These are phyloP conservation scores for Mustelus asterias DNA, from an alignment of 2,113 vertebrate species.

Conservation along the genomic window DNA sequence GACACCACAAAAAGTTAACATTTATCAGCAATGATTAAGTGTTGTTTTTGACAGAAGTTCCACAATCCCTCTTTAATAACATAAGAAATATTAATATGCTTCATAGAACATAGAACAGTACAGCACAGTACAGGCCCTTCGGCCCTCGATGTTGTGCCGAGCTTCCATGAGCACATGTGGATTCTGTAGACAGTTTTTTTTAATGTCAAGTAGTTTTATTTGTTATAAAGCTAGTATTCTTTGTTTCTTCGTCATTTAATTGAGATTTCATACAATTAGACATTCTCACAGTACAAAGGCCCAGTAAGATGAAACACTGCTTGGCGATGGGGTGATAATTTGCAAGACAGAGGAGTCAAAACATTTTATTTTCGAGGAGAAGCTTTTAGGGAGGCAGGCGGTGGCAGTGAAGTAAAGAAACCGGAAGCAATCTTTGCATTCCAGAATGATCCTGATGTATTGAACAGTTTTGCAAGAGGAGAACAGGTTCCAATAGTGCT, in stretches of 20 bases:
- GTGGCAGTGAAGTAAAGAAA: neutral
- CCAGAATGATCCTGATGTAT: neutral
- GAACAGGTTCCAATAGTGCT: neutral
- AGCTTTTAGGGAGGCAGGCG: neutral
- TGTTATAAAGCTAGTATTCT: neutral
- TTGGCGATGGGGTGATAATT: neutral
- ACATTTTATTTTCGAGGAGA: neutral
- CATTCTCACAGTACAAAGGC: neutral
- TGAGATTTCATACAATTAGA: neutral
- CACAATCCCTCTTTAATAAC: neutral
- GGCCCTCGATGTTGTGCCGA: no score
- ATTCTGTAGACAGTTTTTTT: neutral
- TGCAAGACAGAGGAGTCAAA: neutral
- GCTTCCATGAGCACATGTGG: neutral
- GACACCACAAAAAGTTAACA: neutral
- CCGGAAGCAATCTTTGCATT: neutral
- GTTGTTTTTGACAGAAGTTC: neutral
- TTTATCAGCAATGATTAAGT: neutral
- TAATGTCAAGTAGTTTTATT: neutral
- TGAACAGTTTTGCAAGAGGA: neutral
- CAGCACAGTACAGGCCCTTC: no score
- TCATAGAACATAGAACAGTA: no score
- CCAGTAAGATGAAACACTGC: neutral
- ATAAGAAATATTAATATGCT: neutral
- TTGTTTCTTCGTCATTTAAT: neutral